phyloP scores from a whole-genome alignment of 2,888 invertebrate genomes.

The Phorcus lineatus region DNA sequence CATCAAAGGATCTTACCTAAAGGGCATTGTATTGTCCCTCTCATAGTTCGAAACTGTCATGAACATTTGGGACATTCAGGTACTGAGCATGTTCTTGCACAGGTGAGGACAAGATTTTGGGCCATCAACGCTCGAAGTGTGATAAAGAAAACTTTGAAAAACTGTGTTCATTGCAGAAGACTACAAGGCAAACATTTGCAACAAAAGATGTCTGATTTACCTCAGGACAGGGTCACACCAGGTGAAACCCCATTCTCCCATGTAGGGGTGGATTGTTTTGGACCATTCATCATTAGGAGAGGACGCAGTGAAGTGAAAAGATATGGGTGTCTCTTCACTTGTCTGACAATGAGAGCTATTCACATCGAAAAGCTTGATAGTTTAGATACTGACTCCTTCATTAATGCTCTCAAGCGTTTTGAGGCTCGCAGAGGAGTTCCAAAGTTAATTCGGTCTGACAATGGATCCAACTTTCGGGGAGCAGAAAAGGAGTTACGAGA shows the following conservation, averaged over 20 bases:
- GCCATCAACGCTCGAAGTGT: constrained; percentile 37
- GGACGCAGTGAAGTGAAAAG: constrained; percentile 52
- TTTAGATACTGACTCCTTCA: too few species aligned
- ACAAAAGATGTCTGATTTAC: too few species aligned
- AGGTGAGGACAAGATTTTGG: constrained; percentile 43
- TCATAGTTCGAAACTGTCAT: constrained; percentile 42
- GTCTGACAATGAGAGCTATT: constrained; percentile 50
- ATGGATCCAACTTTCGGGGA: too few species aligned
- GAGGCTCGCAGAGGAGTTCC: too few species aligned
- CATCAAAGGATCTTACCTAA: constrained; percentile 49
- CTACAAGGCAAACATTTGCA: constrained; percentile 43
- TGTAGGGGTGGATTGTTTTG: too few species aligned
- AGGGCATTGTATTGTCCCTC: constrained; percentile 35
- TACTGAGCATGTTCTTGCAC: too few species aligned
- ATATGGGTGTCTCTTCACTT: constrained; percentile 56
- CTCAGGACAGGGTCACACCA: too few species aligned
- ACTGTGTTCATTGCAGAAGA: constrained; percentile 41
- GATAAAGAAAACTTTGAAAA: constrained; percentile 33
- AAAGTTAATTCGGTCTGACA: too few species aligned
- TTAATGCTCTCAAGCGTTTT: too few species aligned
- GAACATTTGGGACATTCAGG: constrained; percentile 42
- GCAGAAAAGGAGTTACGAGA: too few species aligned
- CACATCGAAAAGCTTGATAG: constrained; percentile 52
- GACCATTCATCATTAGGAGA: constrained; percentile 48
- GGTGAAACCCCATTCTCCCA: too few species aligned